phyloP scores from a whole-genome alignment of 2,888 invertebrate species.

The Apeira syringaria region DNA sequence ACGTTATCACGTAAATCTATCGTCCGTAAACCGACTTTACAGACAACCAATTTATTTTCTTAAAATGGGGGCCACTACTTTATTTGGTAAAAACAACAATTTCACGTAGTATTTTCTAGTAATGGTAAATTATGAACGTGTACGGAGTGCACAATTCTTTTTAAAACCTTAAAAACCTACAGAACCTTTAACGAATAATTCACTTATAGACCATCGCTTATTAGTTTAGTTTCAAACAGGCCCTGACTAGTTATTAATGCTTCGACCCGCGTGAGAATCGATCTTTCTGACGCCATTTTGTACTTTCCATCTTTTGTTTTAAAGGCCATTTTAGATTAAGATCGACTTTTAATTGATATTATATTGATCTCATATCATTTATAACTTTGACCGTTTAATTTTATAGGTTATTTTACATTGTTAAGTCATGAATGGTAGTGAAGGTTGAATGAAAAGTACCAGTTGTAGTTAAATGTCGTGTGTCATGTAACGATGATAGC shows the following conservation, averaged over 20 bases:
- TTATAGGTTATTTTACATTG: background rate
- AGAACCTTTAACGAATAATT: constrained; percentile 16
- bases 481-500: no score
- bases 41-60: no score
- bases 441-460: constrained; percentile 2
- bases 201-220: constrained; percentile 1
- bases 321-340: background rate
- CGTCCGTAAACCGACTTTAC: no score
- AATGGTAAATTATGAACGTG: no score
- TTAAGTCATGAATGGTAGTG: no score
- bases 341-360: no score
- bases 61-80: no score
- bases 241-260: constrained; percentile 9
- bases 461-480: no score
- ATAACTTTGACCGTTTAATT: background rate
- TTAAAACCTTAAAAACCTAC: constrained; percentile 11
- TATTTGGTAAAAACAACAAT: no score
- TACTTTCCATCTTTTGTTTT: background rate
- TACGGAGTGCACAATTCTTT: no score
- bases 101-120: no score
- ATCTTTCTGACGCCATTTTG: background rate
- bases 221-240: constrained; percentile 11
- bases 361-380: background rate
- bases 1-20: no score
- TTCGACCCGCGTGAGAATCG: constrained; percentile 19